Evolutionary conservation across 2,797 vertebrate genomes (phyloP), one percentile per base, ranked within the genome.

Genomic region (Oreonectes daqikongensis): DNA sequence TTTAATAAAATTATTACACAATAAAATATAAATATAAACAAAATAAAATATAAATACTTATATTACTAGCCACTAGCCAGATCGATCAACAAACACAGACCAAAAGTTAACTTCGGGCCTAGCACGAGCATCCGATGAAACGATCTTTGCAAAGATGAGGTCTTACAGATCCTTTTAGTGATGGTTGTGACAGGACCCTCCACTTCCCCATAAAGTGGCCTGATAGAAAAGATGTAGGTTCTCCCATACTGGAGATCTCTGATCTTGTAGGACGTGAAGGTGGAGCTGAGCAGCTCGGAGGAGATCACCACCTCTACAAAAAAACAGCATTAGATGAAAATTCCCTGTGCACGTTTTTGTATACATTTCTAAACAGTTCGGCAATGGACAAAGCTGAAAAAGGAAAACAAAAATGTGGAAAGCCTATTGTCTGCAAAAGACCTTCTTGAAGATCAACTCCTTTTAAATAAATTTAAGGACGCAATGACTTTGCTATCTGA

Each of bases 151-250:
- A 42, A 18, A 57, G 18, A 30, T 44, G 15, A 48, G 17, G 28
- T 59, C 92, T 88, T 84, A 96, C 95, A 81, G 85, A 95, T 93
- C 72, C 85, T 87, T 66, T 92, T 91, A 59, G 88, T 91, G 40
- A 95, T 72, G 0, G 86, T 90, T 69, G 87, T 92, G 53, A 93
- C 85, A 0, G 92, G 93, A 15, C 95, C 95, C 59, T 94, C 89
- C 0, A 73, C 88, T 5, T 93, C 91, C 77, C 94, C 94, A 81
- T 95, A 95, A 60, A 94, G 60, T 0, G 95, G 93, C 76, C 86
- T 91, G 84, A 96, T 93, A 79, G 91, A 90, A 88, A 96, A 96
- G 12, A 91, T 88, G 77, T 95, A 96, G 0, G 81, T 93, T 82
- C 92, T 90, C 52, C 92, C 90, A 75, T 92, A 85, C 2, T 89